Evolutionary conservation across 1,140 invertebrate genomes (phyloP), one percentile per base, ranked within the genome.

Genomic region (Trichoplusia ni): DNA sequence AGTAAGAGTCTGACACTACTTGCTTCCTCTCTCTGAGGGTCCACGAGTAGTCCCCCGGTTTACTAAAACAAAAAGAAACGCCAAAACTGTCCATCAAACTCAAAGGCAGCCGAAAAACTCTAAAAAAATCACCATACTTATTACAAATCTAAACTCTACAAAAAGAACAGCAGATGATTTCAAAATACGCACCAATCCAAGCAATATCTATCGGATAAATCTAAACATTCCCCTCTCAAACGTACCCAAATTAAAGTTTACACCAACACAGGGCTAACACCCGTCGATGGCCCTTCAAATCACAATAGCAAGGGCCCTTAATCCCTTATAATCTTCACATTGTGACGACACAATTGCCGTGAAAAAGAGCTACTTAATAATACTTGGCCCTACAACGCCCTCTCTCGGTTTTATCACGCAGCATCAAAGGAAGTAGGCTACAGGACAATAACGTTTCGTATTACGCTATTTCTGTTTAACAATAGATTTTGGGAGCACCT

Each of bases 281-380:
- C 40, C 29, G 37, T 64, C 49, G 21, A 11, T 25, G 35, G 37
- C 68, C 31, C 53, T 61, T 67, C 47, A 67, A 49, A 75, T 46
- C 66, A 79, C 73, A 82, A 85, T 71, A 64, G 49, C 62, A 76
- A 79, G 75, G 79, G 69, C 59, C 78, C 71, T 70, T 85, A 85
- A 88, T 82, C 77, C 64, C 60, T 54, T 77, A 71, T 87, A 89
- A 89, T 86, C 86, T 84, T 46, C 46, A 79, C 77, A 89, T 89
- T 88, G 82, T 87, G 67, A 71, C 73, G 66, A 81, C 80, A 89
- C 86, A 88, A 86, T 86, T 86, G 86, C 82, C 83, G 82, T 87
- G 84, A 84, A 85, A n/a, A 86, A 86, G 84, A 83, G 84, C 82
- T 82, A 82, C 77, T 82, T 84, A 81, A 75, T 73, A 72, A 78